Percentiles rank a stretch among this genome's conserved stretches.
phyloP scores from a whole-genome alignment of 2,888 invertebrate species.

The Emesis russula region DNA sequence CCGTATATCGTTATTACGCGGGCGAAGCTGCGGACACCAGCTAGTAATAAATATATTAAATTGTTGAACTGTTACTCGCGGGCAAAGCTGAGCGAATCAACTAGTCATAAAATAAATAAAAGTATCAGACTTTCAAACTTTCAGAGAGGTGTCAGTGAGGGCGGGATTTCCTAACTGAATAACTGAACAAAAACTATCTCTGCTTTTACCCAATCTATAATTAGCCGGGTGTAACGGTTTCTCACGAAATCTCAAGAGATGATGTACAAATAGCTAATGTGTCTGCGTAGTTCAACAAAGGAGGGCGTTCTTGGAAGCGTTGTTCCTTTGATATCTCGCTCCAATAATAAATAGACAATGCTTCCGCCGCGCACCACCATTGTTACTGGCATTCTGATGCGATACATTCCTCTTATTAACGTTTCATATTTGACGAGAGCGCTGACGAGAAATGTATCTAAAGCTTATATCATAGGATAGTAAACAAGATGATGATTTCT shows the following conservation, averaged over 20 bases:
- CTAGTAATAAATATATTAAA: too few species aligned
- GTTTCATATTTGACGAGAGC: constrained; percentile 16
- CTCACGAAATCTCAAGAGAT: constrained; percentile 50
- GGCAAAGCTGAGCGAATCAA: too few species aligned
- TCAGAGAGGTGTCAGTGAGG: background rate
- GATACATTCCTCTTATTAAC: constrained; percentile 27
- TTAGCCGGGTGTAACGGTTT: constrained; percentile 25
- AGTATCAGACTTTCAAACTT: background rate
- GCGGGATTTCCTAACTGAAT: background rate
- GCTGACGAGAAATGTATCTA: background rate
- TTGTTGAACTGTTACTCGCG: too few species aligned
- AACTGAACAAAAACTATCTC: constrained; percentile 9
- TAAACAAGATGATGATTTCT: too few species aligned
- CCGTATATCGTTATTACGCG: too few species aligned
- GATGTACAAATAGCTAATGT: constrained; percentile 85
- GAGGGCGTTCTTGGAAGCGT: constrained; percentile 89
- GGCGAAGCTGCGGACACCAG: too few species aligned
- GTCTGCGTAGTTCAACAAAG: constrained; percentile 87
- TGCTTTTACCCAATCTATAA: constrained; percentile 22
- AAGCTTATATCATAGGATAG: too few species aligned
- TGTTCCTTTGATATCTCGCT: constrained; percentile 91
- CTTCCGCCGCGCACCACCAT: constrained; percentile 59
- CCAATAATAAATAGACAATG: constrained; percentile 91
- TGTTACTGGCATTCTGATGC: constrained; percentile 20
- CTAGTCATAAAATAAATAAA: background rate